phyloP scores from a whole-genome alignment of 2,888 invertebrate species.

The Mycogona germanica region DNA sequence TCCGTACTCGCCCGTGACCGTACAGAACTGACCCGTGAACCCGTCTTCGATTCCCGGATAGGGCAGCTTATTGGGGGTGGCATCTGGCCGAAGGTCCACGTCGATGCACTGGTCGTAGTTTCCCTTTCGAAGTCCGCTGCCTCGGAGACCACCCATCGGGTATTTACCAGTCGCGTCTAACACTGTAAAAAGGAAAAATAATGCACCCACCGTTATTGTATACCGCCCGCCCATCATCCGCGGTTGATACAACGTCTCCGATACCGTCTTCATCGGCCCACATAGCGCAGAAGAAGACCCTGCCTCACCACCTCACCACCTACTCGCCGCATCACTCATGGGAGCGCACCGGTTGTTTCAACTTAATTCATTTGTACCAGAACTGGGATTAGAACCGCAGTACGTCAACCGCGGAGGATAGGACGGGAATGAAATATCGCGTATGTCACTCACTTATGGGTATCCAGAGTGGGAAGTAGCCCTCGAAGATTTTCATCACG shows the following conservation, averaged over 20 bases:
- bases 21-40: constrained; percentile 6
- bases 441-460: too few relatives aligned
- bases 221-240: not conserved
- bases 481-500: too few relatives aligned
- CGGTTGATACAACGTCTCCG: not conserved
- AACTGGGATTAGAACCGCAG: too few relatives aligned
- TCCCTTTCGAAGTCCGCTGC: constrained; percentile 1
- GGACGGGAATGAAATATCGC: too few relatives aligned
- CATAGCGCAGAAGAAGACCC: not conserved
- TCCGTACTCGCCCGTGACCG: constrained; percentile 6
- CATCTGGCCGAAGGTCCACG: not conserved
- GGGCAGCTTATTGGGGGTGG: not conserved
- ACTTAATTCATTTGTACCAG: too few relatives aligned
- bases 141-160: constrained; percentile 7
- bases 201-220: too few relatives aligned
- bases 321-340: not conserved
- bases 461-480: too few relatives aligned
- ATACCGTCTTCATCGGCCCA: not conserved
- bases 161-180: constrained; percentile 13
- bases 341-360: too few relatives aligned
- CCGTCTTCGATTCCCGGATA: not conserved
- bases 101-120: constrained; percentile 10
- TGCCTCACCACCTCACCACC: not conserved
- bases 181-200: constrained; percentile 7
- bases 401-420: too few relatives aligned